A percentile compares a stretch with the other conserved stretches of the same genome.
phyloP scores from a whole-genome alignment of 2,797 vertebrate species.

The Pterois miles region DNA sequence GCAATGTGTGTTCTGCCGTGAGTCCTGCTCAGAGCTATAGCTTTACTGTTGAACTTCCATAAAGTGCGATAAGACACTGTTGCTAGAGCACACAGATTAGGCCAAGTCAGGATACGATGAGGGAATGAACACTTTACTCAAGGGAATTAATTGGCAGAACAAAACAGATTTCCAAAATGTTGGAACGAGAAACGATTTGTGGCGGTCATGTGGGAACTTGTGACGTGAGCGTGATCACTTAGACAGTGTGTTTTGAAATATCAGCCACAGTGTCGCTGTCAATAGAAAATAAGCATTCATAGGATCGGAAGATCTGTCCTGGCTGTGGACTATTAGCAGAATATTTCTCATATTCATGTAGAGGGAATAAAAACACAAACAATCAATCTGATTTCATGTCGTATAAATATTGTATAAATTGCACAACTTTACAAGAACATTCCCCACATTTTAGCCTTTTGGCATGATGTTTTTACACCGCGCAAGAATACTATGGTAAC shows the following conservation, averaged over 20 bases:
- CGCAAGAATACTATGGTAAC: too few relatives aligned
- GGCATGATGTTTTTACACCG: too few relatives aligned
- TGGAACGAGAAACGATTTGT: not conserved
- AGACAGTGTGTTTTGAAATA: not conserved
- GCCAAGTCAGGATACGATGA: not conserved
- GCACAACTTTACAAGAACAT: too few relatives aligned
- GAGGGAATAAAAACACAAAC: not conserved
- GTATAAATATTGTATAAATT: too few relatives aligned
- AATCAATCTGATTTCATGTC: too few relatives aligned
- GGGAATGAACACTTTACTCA: not conserved
- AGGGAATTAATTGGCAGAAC: not conserved
- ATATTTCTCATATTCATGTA: not conserved
- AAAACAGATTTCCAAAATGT: conserved; percentile 6
- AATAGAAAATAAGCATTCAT: conserved; percentile 2
- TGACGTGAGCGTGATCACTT: not conserved
- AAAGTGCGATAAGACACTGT: not conserved
- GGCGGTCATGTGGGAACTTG: not conserved
- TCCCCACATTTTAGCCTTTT: too few relatives aligned
- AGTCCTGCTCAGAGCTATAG: not conserved
- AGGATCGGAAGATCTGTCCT: not conserved
- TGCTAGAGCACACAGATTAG: conserved; percentile 6
- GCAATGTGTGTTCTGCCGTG: not conserved
- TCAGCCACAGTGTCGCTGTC: not conserved
- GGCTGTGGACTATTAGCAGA: not conserved
- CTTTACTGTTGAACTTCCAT: not conserved